A percentile compares a stretch with the other conserved stretches of the same genome.
Evolutionary conservation across 1,140 invertebrate genomes (phyloP).

Genomic region (Parapsyche elsis): DNA sequence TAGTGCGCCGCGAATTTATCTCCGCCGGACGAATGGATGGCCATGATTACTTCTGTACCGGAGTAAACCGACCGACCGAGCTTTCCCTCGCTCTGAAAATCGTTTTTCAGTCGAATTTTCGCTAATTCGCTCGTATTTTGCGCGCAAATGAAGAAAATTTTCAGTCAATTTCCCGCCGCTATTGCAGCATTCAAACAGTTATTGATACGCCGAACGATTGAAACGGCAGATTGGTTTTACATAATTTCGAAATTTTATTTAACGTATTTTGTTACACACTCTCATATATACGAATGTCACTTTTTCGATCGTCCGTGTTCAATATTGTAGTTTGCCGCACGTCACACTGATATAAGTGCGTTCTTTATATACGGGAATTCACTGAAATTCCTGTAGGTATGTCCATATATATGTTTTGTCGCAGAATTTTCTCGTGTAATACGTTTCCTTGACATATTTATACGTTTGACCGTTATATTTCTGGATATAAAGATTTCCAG

Average conservation of each 20-base stretch:
- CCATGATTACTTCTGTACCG: conserved; percentile 41
- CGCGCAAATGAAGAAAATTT: not conserved
- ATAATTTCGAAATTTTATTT: not conserved
- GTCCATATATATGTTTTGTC: not conserved
- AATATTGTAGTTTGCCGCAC: not conserved
- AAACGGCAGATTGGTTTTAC: too few species aligned
- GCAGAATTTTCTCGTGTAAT: conserved; percentile 18
- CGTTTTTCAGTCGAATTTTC: conserved; percentile 30
- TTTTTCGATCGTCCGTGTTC: too few species aligned
- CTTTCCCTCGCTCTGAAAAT: conserved; percentile 2
- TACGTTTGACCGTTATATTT: conserved; percentile 38
- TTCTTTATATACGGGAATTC: not conserved
- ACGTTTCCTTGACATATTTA: conserved; percentile 33
- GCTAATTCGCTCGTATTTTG: conserved; percentile 20
- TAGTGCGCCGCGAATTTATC: conserved; percentile 40
- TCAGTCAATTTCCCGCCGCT: not conserved
- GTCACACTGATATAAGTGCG: not conserved
- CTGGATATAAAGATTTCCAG: conserved; percentile 34
- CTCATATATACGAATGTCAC: not conserved
- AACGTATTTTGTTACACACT: not conserved
- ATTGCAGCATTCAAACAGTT: not conserved
- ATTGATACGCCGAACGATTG: too few species aligned
- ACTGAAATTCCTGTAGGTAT: not conserved
- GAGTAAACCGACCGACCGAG: not conserved
- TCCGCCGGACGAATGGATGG: conserved; percentile 39